Percentiles rank a stretch among this genome's conserved stretches.
phyloP scores from a whole-genome alignment of 2,113 vertebrate species.

The Ceyx margarethae region DNA sequence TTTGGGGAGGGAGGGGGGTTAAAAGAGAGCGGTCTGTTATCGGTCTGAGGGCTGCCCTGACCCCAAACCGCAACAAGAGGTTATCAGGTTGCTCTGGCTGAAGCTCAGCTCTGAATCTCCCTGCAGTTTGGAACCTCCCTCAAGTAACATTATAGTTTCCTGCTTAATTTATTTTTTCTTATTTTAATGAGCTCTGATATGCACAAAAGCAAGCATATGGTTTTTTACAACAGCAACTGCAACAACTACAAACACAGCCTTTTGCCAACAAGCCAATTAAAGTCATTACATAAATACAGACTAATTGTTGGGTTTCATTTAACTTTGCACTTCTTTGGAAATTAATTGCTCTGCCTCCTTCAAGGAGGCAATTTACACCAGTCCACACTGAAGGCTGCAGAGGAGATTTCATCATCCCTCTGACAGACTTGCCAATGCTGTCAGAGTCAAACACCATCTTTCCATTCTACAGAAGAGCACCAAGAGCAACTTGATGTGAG shows the following conservation, averaged over 20 bases:
- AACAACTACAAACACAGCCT: background rate
- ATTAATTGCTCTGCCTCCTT: background rate
- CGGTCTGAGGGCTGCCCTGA: too few relatives aligned
- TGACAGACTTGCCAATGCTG: background rate
- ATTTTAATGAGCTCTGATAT: background rate
- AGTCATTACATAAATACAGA: background rate
- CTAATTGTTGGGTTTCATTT: background rate
- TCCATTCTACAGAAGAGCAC: background rate
- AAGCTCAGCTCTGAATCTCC: background rate
- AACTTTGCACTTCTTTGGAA: background rate
- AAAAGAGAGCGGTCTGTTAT: too few relatives aligned
- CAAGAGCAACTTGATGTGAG: background rate
- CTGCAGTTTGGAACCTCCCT: background rate
- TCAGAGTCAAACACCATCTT: background rate
- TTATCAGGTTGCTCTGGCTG: background rate
- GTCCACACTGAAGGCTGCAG: background rate
- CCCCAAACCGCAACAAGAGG: too few relatives aligned
- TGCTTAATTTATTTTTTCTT: background rate
- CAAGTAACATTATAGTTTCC: background rate
- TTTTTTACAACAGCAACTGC: background rate
- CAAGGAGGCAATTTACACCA: background rate
- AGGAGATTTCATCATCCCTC: background rate
- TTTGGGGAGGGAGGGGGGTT: too few relatives aligned
- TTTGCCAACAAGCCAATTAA: background rate
- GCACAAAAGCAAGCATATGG: background rate